phyloP scores from a whole-genome alignment of 2,113 vertebrate species.

The Charina bottae region DNA sequence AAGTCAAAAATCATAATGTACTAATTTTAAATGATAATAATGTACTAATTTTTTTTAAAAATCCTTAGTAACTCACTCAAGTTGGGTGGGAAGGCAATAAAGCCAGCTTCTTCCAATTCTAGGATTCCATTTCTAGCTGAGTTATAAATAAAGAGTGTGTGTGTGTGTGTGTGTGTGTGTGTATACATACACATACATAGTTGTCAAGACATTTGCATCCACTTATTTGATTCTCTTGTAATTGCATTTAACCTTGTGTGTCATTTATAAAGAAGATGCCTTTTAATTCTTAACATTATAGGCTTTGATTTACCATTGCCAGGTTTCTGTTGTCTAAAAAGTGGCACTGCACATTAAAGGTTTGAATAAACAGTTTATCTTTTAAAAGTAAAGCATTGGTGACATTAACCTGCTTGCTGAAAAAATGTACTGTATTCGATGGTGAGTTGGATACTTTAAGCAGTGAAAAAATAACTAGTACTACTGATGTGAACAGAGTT shows the following conservation, averaged over 20 bases:
- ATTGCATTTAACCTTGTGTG: background rate
- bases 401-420: constrained; percentile 19
- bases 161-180: background rate
- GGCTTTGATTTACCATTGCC: constrained; percentile 4
- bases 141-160: background rate
- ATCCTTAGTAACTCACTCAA: constrained; percentile 5
- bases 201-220: background rate
- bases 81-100: background rate
- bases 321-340: background rate
- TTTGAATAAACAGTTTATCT: constrained; percentile 30
- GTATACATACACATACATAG: background rate
- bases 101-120: background rate
- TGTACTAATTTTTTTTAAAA: constrained; percentile 16
- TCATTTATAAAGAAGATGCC: constrained; percentile 29
- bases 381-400: constrained; percentile 23
- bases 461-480: background rate
- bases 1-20: background rate
- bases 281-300: constrained; percentile 8
- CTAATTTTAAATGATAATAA: background rate
- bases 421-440: background rate
- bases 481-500: background rate
- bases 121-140: constrained; percentile 31
- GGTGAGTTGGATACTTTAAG: background rate
- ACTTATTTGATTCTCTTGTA: background rate
- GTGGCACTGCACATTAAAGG: background rate